phyloP scores from a whole-genome alignment of 2,888 invertebrate genomes.

The Blastobasis lacticolella region DNA sequence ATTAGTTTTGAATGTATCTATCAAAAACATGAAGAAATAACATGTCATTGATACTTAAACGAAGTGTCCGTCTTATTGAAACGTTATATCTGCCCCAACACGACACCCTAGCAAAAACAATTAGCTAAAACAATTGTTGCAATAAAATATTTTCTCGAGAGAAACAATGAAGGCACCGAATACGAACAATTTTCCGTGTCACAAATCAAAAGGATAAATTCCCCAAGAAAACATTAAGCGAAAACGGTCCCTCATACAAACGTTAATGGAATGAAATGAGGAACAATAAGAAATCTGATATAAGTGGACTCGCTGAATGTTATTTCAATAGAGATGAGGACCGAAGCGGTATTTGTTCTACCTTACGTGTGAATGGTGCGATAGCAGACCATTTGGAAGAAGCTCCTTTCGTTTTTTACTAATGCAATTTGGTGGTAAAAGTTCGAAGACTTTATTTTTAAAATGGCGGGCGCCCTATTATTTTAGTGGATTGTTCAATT shows the following conservation, averaged over 20 bases:
- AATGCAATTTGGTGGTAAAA: no score
- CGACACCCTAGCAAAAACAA: no score
- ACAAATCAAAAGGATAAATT: conserved; percentile 11
- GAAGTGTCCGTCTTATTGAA: no score
- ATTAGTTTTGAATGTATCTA: no score
- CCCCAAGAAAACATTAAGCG: conserved; percentile 28
- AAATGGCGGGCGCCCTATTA: no score
- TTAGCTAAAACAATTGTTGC: no score
- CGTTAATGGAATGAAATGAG: conserved; percentile 60
- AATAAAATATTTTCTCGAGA: not conserved
- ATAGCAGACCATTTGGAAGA: conserved; percentile 27
- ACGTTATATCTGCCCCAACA: no score
- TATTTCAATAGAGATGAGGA: conserved; percentile 46
- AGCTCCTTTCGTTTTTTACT: not conserved
- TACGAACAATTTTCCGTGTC: conserved; percentile 5
- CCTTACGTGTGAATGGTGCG: conserved; percentile 43
- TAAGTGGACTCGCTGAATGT: conserved; percentile 55
- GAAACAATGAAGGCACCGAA: not conserved
- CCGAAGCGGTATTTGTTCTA: conserved; percentile 39
- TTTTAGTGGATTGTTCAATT: no score
- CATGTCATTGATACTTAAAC: no score
- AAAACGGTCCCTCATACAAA: conserved; percentile 41
- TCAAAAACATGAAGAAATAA: no score
- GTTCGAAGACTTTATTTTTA: no score
- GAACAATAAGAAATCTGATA: conserved; percentile 69